phyloP scores from a whole-genome alignment of 2,888 invertebrate species.

The Thyatira batis region DNA sequence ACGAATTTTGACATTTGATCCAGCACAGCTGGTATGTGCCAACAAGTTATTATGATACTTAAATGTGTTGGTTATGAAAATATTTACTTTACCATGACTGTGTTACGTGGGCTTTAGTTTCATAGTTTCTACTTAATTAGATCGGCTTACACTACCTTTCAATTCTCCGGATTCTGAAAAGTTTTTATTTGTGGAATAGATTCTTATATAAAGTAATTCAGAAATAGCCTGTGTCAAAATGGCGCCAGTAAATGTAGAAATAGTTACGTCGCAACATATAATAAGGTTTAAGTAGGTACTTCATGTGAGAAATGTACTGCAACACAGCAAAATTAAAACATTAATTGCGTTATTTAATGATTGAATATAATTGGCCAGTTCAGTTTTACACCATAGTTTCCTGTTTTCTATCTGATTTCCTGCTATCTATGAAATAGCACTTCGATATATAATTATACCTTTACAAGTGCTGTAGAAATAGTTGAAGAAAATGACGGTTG shows the following conservation, averaged over 20 bases:
- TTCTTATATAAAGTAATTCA: too few species aligned
- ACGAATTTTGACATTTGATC: slow-evolving; percentile 56
- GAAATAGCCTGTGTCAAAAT: too few species aligned
- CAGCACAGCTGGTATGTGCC: slow-evolving; percentile 38
- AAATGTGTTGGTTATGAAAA: background rate
- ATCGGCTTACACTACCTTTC: background rate
- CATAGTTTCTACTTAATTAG: background rate
- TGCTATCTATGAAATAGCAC: background rate
- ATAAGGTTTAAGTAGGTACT: too few species aligned
- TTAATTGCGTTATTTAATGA: background rate
- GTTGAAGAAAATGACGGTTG: background rate
- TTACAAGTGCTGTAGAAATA: background rate
- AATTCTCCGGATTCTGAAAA: background rate
- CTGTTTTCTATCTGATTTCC: background rate
- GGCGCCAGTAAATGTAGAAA: too few species aligned
- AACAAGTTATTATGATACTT: background rate
- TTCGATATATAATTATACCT: background rate
- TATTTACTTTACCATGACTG: background rate
- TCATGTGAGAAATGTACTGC: too few species aligned
- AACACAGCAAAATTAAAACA: background rate
- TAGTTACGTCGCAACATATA: too few species aligned
- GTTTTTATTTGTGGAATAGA: background rate
- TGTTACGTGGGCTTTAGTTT: background rate
- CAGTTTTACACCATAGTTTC: background rate
- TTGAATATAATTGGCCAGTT: background rate